Evolutionary conservation across 1,140 invertebrate species (phyloP).

Genomic region (Periplaneta americana): DNA sequence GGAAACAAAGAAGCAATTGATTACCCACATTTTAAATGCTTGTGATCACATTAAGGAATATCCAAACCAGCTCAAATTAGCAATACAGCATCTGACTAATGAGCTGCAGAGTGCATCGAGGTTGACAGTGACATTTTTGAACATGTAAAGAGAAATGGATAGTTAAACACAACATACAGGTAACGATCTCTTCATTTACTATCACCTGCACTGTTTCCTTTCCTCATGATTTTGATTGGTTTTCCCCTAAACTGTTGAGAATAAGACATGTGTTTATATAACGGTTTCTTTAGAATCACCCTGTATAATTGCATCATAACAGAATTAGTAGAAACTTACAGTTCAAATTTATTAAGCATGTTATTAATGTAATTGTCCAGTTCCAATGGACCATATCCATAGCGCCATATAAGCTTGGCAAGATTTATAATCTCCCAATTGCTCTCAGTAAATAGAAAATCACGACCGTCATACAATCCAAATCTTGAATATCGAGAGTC

Average conservation of each 20-base stretch:
- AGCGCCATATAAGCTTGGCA: slow-evolving; percentile 46
- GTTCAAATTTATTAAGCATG: slow-evolving; percentile 39
- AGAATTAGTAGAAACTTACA: too few species aligned
- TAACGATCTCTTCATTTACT: too few species aligned
- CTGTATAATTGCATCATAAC: too few species aligned
- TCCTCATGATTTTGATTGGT: background rate
- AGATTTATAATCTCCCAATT: slow-evolving; percentile 39
- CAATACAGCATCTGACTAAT: background rate
- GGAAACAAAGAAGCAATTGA: too few species aligned
- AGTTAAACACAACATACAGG: too few species aligned
- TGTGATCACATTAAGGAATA: too few species aligned
- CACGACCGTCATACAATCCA: slow-evolving; percentile 48
- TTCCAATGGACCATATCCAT: slow-evolving; percentile 46
- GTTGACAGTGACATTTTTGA: too few species aligned
- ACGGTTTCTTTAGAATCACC: too few species aligned
- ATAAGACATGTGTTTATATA: background rate
- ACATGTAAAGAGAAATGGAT: too few species aligned
- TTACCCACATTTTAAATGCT: too few species aligned
- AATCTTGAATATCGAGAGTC: slow-evolving; percentile 19
- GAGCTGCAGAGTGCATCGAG: background rate
- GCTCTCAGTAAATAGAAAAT: slow-evolving; percentile 48
- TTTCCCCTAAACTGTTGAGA: background rate
- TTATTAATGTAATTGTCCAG: slow-evolving; percentile 37
- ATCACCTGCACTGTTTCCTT: too few species aligned
- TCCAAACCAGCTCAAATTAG: too few species aligned